phyloP scores from a whole-genome alignment of 2,797 vertebrate species.

The Parotocinclus haroldoi region DNA sequence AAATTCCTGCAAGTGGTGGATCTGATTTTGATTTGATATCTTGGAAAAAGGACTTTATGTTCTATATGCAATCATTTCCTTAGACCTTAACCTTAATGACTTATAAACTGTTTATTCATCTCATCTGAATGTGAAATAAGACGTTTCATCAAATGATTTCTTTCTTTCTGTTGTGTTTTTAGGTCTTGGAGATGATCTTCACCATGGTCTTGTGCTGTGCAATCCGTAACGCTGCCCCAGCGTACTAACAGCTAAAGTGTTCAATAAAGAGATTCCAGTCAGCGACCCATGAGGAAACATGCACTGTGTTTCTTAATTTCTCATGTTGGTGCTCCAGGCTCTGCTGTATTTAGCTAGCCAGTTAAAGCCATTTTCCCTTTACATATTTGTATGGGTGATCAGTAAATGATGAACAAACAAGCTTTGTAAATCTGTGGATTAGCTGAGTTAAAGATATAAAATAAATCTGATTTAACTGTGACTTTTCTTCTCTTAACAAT shows the following conservation, averaged over 20 bases:
- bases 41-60: not conserved
- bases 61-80: not conserved
- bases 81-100: not conserved
- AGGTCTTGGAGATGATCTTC: conserved; percentile 50
- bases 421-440: no score
- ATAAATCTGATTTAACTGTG: no score
- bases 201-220: conserved; percentile 48
- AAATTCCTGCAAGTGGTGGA: not conserved
- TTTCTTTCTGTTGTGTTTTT: conserved; percentile 1
- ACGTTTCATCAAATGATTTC: no score
- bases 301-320: not conserved
- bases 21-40: not conserved
- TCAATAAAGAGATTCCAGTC: not conserved
- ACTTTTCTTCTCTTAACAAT: no score
- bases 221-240: conserved; percentile 39
- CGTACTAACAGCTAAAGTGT: conserved; percentile 21
- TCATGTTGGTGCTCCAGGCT: not conserved
- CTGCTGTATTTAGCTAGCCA: not conserved
- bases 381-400: no score
- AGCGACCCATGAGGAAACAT: not conserved
- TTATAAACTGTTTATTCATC: no score
- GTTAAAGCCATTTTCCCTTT: not conserved
- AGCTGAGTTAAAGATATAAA: no score
- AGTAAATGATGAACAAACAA: no score
- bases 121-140: no score